Conservation (phyloP, 2,113 vertebrate species). For the Corythornis madagascariensis region DNA sequence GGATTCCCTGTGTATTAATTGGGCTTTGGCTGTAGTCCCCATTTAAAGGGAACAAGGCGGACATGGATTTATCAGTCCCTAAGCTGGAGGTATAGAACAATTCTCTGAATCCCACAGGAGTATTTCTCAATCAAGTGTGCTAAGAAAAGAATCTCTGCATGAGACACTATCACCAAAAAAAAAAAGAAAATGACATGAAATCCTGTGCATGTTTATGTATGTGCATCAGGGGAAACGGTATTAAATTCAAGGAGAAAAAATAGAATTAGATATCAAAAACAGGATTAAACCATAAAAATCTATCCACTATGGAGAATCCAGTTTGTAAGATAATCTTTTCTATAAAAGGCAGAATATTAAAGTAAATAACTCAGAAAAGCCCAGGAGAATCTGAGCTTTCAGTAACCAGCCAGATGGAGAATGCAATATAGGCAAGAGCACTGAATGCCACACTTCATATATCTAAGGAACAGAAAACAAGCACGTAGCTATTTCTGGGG, state of each 20-base stretch:
- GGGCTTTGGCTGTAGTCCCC: background rate
- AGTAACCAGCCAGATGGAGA: constrained; percentile 68
- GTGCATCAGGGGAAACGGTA: constrained; percentile 36
- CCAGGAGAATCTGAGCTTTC: constrained; percentile 59
- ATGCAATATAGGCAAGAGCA: constrained; percentile 51
- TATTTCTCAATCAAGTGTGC: constrained; percentile 47
- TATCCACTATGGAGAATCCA: constrained; percentile 60
- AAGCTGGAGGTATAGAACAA: constrained; percentile 32
- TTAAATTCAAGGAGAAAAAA: constrained; percentile 54
- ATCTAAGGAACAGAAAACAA: background rate
- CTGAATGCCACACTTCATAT: constrained; percentile 6
- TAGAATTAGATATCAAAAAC: constrained; percentile 64
- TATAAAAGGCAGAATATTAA: constrained; percentile 70
- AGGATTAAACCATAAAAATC: constrained; percentile 69
- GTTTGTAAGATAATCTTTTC: constrained; percentile 69
- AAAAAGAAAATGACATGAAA: constrained; percentile 13
- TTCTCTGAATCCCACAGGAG: constrained; percentile 18
- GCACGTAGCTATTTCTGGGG: background rate
- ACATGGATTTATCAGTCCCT: background rate
- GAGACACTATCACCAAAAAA: constrained; percentile 5
- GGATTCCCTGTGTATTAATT: constrained; percentile 42
- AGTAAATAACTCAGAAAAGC: constrained; percentile 73
- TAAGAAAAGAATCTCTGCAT: constrained; percentile 43
- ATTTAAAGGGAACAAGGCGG: background rate
- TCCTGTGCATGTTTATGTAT: background rate